Percentiles rank a stretch among this genome's conserved stretches.
phyloP scores from a whole-genome alignment of 2,797 vertebrate species.

The Molossus molossus region DNA sequence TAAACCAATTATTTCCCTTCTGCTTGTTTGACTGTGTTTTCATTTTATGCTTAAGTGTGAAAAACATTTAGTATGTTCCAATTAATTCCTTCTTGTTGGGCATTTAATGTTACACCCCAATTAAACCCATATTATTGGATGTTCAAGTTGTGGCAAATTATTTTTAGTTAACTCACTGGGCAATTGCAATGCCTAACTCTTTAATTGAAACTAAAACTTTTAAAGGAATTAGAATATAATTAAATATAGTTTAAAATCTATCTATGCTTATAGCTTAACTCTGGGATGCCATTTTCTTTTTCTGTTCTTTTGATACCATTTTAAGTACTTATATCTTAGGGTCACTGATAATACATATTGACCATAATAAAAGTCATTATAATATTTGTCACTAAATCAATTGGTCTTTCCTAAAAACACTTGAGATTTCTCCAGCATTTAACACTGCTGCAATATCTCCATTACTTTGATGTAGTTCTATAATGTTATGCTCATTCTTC shows the following conservation, averaged over 20 bases:
- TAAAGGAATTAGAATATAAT: slow-evolving; percentile 52
- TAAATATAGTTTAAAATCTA: slow-evolving; percentile 34
- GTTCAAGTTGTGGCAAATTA: slow-evolving; percentile 66
- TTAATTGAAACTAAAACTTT: slow-evolving; percentile 59
- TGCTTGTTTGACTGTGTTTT: slow-evolving; percentile 39
- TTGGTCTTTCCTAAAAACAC: background rate
- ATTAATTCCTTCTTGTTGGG: slow-evolving; percentile 66
- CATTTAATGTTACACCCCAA: slow-evolving; percentile 63
- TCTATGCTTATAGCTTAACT: background rate
- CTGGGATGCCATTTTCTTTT: background rate
- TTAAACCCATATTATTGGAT: slow-evolving; percentile 49
- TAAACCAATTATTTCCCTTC: slow-evolving; percentile 57
- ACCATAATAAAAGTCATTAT: slow-evolving; percentile 18
- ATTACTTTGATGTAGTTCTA: background rate
- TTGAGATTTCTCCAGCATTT: slow-evolving; percentile 1
- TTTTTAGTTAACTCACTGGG: slow-evolving; percentile 63
- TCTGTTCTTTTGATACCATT: slow-evolving; percentile 9
- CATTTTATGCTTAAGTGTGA: slow-evolving; percentile 65
- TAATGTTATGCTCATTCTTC: background rate
- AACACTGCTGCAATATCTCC: background rate
- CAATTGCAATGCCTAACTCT: slow-evolving; percentile 1
- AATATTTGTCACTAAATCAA: slow-evolving; percentile 35
- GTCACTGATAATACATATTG: background rate
- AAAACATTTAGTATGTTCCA: slow-evolving; percentile 61
- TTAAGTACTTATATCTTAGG: background rate